Base-by-base conservation (phyloP, 2,797 vertebrate genomes). In the Mionectes olivaceus region DNA sequence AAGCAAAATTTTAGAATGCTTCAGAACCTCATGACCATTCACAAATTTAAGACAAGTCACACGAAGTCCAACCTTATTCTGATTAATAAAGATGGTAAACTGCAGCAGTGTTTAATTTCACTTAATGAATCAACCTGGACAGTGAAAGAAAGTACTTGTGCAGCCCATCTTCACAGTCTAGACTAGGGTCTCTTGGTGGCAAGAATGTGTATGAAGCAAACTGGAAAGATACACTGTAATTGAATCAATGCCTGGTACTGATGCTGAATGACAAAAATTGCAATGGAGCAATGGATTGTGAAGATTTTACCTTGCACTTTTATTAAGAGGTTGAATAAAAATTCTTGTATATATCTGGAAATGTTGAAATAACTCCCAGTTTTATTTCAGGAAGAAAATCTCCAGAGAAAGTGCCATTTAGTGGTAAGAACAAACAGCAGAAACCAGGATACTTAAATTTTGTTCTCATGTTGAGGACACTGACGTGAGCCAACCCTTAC, bases 381-480 rank as follows among this genome's bases (percentile, higher is more conserved):
- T 68, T 61, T 83, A 83, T 68, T 93, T 92, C 50, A 76, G 30
- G 35, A 57, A 39, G 15, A 89, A 84, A 89, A 55, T 35, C 60
- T 60, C 24, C 46, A 79, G 55, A 89, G 50, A 39, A 90, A 94
- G 2, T n/a, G 23, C 77, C 43, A 77, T 12, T 6, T 10, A 65
- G 19, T 43, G 25, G 33, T 75, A 50, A 87, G 47, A 82, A 88
- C 19, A 27, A 79, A 64, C 2, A 85, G 21, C 49, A 60, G 22
- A 23, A 89, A 44, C 37, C n/a, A 80, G 19, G 21, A 74, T 30
- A 56, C 10, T 80, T 82, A 47, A 10, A 77, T 47, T 67, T 68
- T 85, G 7, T 63, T 90, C 25, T 80, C 21, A 5, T 49, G 4
- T 24, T 59, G 28, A 91, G 24, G 13, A 88, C 32, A 75, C 11